phyloP scores from a whole-genome alignment of 2,113 vertebrate species.

The Clarias macrocephalus region DNA sequence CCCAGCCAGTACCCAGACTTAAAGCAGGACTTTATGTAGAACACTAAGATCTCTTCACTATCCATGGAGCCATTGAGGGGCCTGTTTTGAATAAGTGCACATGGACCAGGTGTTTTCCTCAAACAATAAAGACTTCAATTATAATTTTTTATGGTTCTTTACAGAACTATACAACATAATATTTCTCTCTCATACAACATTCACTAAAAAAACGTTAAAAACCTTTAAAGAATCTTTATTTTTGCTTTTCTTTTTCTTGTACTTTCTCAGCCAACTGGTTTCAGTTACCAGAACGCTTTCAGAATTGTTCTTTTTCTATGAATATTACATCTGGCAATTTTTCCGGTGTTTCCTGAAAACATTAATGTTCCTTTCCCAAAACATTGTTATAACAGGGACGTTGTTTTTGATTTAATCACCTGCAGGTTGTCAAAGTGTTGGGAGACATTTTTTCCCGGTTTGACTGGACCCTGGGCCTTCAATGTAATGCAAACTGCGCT shows the following conservation, averaged over 20 bases:
- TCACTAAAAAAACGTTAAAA: not conserved
- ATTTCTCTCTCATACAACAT: not conserved
- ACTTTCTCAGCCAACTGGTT: not conserved
- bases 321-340: not conserved
- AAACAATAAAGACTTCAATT: too few relatives aligned
- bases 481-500: not conserved
- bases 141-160: not conserved
- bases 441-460: not conserved
- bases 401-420: not conserved
- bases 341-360: not conserved
- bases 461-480: not conserved
- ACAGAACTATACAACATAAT: not conserved
- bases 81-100: not conserved
- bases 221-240: not conserved
- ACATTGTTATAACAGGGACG: not conserved
- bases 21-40: not conserved
- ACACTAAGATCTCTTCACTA: not conserved
- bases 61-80: not conserved
- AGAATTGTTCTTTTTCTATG: not conserved
- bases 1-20: not conserved
- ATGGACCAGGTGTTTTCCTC: not conserved
- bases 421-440: not conserved
- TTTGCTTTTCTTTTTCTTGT: not conserved
- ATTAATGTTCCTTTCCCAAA: not conserved
- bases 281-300: not conserved